These are phyloP conservation scores for Rachycentron canadum DNA, from an alignment of 2,797 vertebrate species.

Conservation along the genomic window DNA sequence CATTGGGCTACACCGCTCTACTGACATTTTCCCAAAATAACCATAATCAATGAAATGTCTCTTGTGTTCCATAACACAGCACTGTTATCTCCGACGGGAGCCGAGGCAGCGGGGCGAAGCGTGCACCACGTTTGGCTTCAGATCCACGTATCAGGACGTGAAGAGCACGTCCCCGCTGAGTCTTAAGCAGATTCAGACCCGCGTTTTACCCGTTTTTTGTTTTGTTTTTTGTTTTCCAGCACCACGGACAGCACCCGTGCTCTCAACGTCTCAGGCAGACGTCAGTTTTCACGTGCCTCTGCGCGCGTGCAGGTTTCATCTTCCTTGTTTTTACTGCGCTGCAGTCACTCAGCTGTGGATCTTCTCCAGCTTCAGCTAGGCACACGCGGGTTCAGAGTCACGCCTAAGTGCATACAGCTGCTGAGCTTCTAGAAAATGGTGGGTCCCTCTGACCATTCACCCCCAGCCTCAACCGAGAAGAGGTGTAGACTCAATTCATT, in stretches of 20 bases:
- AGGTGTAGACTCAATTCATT: conserved; percentile 46
- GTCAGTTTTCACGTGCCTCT: neutral
- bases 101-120: conserved; percentile 58
- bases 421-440: conserved; percentile 57
- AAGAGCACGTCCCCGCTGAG: conserved; percentile 1
- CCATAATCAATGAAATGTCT: conserved; percentile 79
- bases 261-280: conserved; percentile 24
- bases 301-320: conserved; percentile 28
- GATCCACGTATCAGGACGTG: neutral
- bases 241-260: conserved; percentile 74
- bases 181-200: neutral
- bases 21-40: conserved; percentile 82
- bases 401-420: conserved; percentile 62
- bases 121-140: conserved; percentile 22
- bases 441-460: conserved; percentile 48
- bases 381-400: conserved; percentile 42
- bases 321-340: conserved; percentile 12
- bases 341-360: conserved; percentile 32
- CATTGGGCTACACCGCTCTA: conserved; percentile 58
- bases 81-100: conserved; percentile 45
- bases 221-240: conserved; percentile 65
- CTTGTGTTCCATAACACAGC: conserved; percentile 56
- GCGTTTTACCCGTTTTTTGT: neutral
- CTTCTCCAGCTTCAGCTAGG: conserved; percentile 42
- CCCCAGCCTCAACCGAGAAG: conserved; percentile 30